Percentiles rank a stretch among this genome's conserved stretches.
These are phyloP conservation scores for Colistium nudipinnis DNA, from an alignment of 2,113 vertebrate genomes.

Conservation along the genomic window DNA sequence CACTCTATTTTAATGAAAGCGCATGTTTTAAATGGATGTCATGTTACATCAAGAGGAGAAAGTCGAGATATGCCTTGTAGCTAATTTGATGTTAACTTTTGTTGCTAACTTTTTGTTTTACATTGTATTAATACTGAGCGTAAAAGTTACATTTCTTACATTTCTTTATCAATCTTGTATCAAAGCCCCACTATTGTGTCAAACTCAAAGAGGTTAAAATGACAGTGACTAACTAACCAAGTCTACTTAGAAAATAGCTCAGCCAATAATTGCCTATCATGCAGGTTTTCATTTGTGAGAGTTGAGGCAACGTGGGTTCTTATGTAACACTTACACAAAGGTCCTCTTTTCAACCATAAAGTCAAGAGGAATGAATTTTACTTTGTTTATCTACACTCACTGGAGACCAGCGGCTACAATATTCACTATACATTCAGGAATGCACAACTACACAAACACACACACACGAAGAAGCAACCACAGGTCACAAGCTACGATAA, in stretches of 20 bases:
- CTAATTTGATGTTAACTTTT: too few species aligned
- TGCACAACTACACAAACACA: constrained; percentile 11
- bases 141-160: too few species aligned
- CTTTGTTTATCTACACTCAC: neutral
- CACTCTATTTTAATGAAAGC: too few species aligned
- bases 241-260: too few species aligned
- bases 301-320: neutral
- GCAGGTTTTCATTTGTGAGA: constrained; percentile 12
- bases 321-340: constrained; percentile 41
- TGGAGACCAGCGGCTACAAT: constrained; percentile 15
- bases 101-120: too few species aligned
- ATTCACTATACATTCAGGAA: constrained; percentile 7
- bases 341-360: neutral
- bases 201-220: neutral
- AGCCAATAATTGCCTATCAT: constrained; percentile 27
- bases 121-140: too few species aligned
- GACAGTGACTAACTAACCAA: neutral
- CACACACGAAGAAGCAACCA: neutral
- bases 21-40: too few species aligned
- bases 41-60: too few species aligned
- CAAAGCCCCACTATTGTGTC: neutral
- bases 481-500: neutral
- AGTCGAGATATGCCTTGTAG: too few species aligned
- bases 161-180: too few species aligned
- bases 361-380: neutral